phyloP scores from a whole-genome alignment of 2,888 invertebrate genomes.

The Noctua janthina region DNA sequence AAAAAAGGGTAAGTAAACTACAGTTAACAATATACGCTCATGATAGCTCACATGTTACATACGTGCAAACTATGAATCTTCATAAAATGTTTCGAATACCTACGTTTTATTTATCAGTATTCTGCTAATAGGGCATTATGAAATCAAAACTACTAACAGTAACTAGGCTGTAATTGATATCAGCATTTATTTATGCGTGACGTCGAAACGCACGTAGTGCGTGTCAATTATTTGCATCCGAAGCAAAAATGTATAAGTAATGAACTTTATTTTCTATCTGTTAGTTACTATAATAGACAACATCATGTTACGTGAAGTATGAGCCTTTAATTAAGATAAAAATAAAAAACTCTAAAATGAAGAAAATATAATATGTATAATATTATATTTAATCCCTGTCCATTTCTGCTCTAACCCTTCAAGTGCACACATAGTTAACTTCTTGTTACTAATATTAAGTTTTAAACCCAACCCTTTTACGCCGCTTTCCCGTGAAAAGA shows the following conservation, averaged over 20 bases:
- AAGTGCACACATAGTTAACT: not conserved
- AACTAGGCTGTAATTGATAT: constrained; percentile 44
- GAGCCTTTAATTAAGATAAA: not conserved
- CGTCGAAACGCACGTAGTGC: constrained; percentile 42
- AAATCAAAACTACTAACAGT: constrained; percentile 31
- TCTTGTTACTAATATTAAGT: not conserved
- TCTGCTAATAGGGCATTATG: constrained; percentile 37
- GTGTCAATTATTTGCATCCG: constrained; percentile 24
- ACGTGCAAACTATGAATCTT: constrained; percentile 21
- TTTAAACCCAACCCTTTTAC: not conserved
- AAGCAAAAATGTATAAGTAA: not conserved
- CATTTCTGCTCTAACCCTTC: not conserved
- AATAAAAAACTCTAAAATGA: not conserved
- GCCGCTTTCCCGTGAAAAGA: not conserved
- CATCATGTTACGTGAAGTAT: not conserved
- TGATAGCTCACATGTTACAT: constrained; percentile 7
- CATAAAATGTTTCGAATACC: constrained; percentile 23
- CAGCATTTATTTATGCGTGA: constrained; percentile 45
- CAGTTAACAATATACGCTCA: not conserved
- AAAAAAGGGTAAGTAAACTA: not conserved
- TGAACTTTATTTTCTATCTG: not conserved
- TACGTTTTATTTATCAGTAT: constrained; percentile 25
- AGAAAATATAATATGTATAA: not conserved
- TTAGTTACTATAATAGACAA: not conserved
- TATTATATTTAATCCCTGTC: not conserved